These are phyloP conservation scores for Drosophila nigromelanica DNA, from an alignment of 1,140 invertebrate genomes.

Conservation along the genomic window DNA sequence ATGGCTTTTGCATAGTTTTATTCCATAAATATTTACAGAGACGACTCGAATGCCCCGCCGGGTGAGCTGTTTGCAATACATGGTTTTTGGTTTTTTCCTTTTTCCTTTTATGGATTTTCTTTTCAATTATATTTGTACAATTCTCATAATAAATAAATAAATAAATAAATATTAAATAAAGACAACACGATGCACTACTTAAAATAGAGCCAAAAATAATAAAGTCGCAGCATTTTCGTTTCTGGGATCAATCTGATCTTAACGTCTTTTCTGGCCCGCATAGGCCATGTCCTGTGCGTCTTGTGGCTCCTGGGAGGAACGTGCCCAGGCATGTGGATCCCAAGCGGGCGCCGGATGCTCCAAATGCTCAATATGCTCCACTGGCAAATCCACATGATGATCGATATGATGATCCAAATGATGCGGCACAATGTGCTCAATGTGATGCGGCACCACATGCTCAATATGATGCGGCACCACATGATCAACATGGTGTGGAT, in stretches of 20 bases:
- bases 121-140: constrained; percentile 62
- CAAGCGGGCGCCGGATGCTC: constrained; percentile 86
- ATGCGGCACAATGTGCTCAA: constrained; percentile 81
- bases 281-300: constrained; percentile 88
- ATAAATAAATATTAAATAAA: constrained; percentile 72
- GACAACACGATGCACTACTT: constrained; percentile 61
- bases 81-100: constrained; percentile 31
- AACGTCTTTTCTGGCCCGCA: constrained; percentile 85
- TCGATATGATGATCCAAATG: constrained; percentile 77
- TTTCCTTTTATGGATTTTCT: constrained; percentile 27
- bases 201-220: constrained; percentile 66
- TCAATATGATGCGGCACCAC: constrained; percentile 84
- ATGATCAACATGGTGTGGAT: constrained; percentile 87
- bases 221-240: constrained; percentile 46
- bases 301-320: constrained; percentile 79
- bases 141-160: constrained; percentile 59
- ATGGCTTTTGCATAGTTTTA: constrained; percentile 60
- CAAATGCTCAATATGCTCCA: constrained; percentile 80
- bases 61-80: constrained; percentile 35
- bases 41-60: constrained; percentile 13
- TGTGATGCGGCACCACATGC: constrained; percentile 75
- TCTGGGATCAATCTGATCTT: constrained; percentile 12
- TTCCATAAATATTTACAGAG: constrained; percentile 72
- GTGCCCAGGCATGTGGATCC: constrained; percentile 85
- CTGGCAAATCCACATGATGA: constrained; percentile 72